Base-by-base conservation (phyloP, 1,140 invertebrate species). In the Prorops nasuta region DNA sequence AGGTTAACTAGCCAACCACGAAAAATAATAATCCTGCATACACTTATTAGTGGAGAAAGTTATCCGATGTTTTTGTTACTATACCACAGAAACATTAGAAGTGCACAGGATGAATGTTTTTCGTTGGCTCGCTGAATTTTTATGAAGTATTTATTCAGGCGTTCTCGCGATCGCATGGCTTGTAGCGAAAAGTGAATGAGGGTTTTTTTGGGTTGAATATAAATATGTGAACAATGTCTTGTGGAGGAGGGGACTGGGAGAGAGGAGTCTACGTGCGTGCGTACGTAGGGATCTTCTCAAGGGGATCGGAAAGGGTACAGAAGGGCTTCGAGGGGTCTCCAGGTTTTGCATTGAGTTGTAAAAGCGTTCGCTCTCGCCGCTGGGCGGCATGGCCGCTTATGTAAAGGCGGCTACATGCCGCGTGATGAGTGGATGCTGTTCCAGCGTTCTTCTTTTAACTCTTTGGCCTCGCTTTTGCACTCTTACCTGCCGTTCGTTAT, bases 371-470 rank as follows among this genome's bases (percentile, higher is more conserved):
- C 56, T 68, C 64, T 73, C 65, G 67, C 72, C 72, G 74, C 66
- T 67, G 63, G 72, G 71, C 72, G 72, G 74, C 72, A 74, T 65
- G 63, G 64, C 69, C 71, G 70, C 70, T 74, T 77, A 74, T 76
- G 74, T 75, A 76, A 77, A 77, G 66, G 72, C 72, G 71, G 60
- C 72, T 73, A 72, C 76, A 74, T 66, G 72, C 72, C 76, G 71
- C 64, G 73, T 77, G 76, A 78, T 77, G 76, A 76, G 73, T 75
- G 72, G 73, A 78, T 44, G 70, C 68, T 75, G 74, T 75, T 72
- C 59, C 65, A 52, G 54, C 66, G 63, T 72, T 59, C 66, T 70
- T 73, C 67, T 76, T 71, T 73, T 64, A 69, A 68, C 70, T 74
- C 67, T 60, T 64, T 71, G 54, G 43, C 47, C 47, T 66, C 57